Evolutionary conservation across 2,888 invertebrate species (phyloP), one percentile per base, ranked within the genome.

Genomic region (Drosophila prostipennis): DNA sequence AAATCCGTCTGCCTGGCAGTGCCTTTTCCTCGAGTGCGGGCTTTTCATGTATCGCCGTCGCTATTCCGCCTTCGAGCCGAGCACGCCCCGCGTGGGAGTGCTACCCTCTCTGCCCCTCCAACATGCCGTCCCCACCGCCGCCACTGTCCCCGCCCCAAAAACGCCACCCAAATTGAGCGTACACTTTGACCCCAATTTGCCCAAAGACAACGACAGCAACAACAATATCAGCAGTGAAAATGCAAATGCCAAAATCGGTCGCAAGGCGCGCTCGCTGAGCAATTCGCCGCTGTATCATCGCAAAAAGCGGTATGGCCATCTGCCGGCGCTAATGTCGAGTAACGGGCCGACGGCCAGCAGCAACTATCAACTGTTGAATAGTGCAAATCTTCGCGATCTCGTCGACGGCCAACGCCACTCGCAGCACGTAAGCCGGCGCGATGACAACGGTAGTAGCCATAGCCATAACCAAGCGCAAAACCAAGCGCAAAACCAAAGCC

Each of bases 41-140:
- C 49, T 57, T 59, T 43, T 42, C 42, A 91, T 91, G 91, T 90
- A 91, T 79, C 91, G 91, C 57, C 91, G 91, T 55, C 92, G 92
- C 40, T 91, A 90, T 82, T 92, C 92, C 42, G 82, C 91, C 32
- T 88, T 91, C 57, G 92, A 92, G 80, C 76, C 91, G 53, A 79
- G 91, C 46, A 74, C 90, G 6, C 82, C 87, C 45, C 90, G 84
- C 59, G 64, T 91, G 29, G 90, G 91, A 14, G 79, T 91, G 34
- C 72, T 89, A 65, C 83, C 91, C 37, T 78, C 82, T 19, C 72
- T 77, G 43, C 51, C 57, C 19, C 58, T 16, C 16, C 46, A 46
- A 32, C n/a, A 46, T 46, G 72, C 73, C 57, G 53, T 69, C 67
- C 43, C 42, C 42, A 8, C 8, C 57, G 48, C 71, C 67, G 46